phyloP scores from a whole-genome alignment of 2,797 vertebrate species.

The Momotus momota region DNA sequence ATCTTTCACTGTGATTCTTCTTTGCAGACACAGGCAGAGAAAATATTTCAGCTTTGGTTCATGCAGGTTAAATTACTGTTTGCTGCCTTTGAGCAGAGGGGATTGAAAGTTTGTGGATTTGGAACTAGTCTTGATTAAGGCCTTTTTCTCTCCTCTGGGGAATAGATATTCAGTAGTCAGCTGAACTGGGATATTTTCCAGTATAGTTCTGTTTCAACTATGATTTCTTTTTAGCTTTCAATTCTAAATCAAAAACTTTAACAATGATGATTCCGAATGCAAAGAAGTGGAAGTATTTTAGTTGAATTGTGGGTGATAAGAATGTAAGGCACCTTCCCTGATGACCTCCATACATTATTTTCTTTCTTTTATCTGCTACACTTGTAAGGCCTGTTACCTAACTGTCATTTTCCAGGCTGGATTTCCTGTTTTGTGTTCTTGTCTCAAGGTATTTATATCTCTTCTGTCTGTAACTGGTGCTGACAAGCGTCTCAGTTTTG shows the following conservation, averaged over 20 bases:
- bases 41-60: neutral
- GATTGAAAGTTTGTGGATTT: neutral
- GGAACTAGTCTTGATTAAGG: neutral
- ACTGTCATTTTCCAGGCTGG: constrained; percentile 25
- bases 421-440: constrained; percentile 10
- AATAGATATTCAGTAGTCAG: neutral
- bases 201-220: neutral
- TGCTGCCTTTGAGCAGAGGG: neutral
- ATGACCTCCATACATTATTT: neutral
- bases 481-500: neutral
- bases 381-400: neutral
- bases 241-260: neutral
- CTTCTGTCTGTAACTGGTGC: neutral
- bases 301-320: neutral
- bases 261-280: neutral
- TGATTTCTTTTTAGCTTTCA: neutral
- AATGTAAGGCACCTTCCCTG: neutral
- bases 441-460: constrained; percentile 1
- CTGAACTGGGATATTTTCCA: neutral
- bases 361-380: neutral
- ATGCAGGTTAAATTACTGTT: neutral
- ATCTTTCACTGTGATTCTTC: neutral
- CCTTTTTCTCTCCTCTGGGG: neutral
- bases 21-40: neutral
- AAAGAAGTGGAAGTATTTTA: neutral